Base-by-base conservation (phyloP, 2,797 vertebrate species). In the Gymnopithys bicolor region DNA sequence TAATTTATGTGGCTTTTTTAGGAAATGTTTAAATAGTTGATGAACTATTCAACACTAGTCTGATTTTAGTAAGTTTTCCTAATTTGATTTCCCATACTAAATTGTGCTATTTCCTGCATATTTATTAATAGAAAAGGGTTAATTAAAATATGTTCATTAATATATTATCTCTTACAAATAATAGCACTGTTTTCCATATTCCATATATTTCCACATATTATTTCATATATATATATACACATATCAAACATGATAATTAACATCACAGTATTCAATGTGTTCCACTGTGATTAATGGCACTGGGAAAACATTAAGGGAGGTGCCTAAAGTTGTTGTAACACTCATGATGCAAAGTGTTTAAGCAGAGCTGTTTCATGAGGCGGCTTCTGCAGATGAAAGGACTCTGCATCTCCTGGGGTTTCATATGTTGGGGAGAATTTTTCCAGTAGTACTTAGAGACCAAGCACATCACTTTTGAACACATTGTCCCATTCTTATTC, bases 31-130 rank as follows among this genome's bases (percentile, higher is more conserved):
- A 95, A 96, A 81, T 16, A 88, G 55, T 35, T 94, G 75, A 97
- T 96, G 84, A 97, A 97, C 97, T 97, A 97, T 97, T 98, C 92
- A 97, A 59, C 19, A 46, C 13, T 56, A 35, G 56, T 87, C 67
- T 88, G 78, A 89, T 96, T 97, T 96, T 96, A 97, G 95, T 96
- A 89, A 96, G 88, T n/a, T 94, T 96, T 87, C 77, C 66, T 94
- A 52, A 96, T 97, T 94, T 96, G 55, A 95, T 76, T 96, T 95
- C 78, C 53, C 32, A 33, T 79, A 84, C 25, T 78, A 81, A 95
- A 95, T 93, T 93, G 74, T 77, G 56, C 71, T 70, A 67, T 95
- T 97, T 94, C 67, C 89, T 91, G 51, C 39, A 85, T 88, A 53
- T 86, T 95, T 91, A 94, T 96, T 94, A 94, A 86, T 67, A 94